Percentiles rank a stretch among this genome's conserved stretches.
Conservation (phyloP, 2,797 vertebrate genomes). For the Parauchenoglanis ngamensis region DNA sequence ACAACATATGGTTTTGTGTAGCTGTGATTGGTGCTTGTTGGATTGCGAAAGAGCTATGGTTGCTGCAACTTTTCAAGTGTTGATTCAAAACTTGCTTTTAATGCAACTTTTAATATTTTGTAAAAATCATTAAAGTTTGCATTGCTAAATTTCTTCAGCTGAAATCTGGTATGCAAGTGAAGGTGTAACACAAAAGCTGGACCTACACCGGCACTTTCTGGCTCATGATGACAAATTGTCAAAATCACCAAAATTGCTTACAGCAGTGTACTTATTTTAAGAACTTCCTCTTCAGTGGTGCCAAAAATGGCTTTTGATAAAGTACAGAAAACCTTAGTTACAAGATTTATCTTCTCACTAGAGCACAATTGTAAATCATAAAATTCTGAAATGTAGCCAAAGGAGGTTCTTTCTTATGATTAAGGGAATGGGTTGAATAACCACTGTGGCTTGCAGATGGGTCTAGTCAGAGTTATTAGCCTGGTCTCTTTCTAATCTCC, state of each 20-base stretch:
- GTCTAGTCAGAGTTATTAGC: not conserved
- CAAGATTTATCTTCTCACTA: not conserved
- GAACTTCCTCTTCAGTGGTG: not conserved
- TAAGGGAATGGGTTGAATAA: not conserved
- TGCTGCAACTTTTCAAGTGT: not conserved
- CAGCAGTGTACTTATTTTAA: constrained; percentile 14
- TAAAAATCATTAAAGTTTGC: not conserved
- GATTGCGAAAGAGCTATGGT: not conserved
- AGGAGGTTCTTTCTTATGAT: not conserved
- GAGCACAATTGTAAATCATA: not conserved
- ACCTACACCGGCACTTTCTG: not conserved
- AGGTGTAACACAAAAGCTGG: not conserved
- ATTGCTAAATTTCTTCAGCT: not conserved
- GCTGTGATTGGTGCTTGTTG: constrained; percentile 9
- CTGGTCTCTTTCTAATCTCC: constrained; percentile 1
- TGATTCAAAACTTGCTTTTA: not conserved
- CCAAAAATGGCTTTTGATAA: constrained; percentile 15
- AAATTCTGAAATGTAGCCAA: not conserved
- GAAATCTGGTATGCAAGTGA: not conserved
- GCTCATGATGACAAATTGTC: not conserved
- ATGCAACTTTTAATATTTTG: not conserved
- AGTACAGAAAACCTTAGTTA: constrained; percentile 12
- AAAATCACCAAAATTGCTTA: not conserved
- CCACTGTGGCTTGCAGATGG: not conserved
- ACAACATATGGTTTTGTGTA: not conserved